phyloP scores from a whole-genome alignment of 2,888 invertebrate species.

The Drosophila infuscata region DNA sequence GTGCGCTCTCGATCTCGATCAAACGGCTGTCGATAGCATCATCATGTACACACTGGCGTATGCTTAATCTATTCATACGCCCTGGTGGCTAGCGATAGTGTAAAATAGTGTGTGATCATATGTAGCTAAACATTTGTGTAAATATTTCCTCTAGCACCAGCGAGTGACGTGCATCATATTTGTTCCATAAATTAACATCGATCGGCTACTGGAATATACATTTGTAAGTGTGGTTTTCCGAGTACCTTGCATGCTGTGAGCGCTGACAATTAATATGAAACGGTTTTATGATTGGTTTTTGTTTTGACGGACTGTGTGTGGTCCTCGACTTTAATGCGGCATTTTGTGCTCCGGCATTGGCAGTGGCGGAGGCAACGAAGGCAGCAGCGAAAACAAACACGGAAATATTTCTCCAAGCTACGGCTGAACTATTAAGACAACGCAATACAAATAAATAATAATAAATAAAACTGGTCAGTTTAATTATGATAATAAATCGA shows the following conservation, averaged over 20 bases:
- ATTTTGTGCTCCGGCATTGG: slow-evolving; percentile 11
- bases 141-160: slow-evolving; percentile 40
- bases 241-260: slow-evolving; percentile 2
- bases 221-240: background rate
- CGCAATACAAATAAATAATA: slow-evolving; percentile 64
- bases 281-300: background rate
- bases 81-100: slow-evolving; percentile 31
- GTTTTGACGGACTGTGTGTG: slow-evolving; percentile 39
- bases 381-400: slow-evolving; percentile 48
- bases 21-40: slow-evolving; percentile 7
- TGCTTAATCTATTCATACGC: slow-evolving; percentile 39
- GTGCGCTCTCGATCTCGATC: slow-evolving; percentile 9
- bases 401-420: slow-evolving; percentile 59
- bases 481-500: slow-evolving; percentile 71
- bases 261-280: slow-evolving; percentile 4
- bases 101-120: slow-evolving; percentile 25
- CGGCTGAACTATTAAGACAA: slow-evolving; percentile 20
- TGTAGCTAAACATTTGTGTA: slow-evolving; percentile 72
- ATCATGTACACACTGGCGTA: slow-evolving; percentile 21
- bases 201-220: slow-evolving; percentile 25
- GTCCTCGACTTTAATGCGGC: slow-evolving; percentile 41
- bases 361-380: slow-evolving; percentile 4
- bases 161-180: slow-evolving; percentile 67
- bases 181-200: slow-evolving; percentile 63
- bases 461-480: slow-evolving; percentile 73